Percentiles rank a stretch among this genome's conserved stretches.
phyloP scores from a whole-genome alignment of 2,797 vertebrate species.

The Alouatta caraya region DNA sequence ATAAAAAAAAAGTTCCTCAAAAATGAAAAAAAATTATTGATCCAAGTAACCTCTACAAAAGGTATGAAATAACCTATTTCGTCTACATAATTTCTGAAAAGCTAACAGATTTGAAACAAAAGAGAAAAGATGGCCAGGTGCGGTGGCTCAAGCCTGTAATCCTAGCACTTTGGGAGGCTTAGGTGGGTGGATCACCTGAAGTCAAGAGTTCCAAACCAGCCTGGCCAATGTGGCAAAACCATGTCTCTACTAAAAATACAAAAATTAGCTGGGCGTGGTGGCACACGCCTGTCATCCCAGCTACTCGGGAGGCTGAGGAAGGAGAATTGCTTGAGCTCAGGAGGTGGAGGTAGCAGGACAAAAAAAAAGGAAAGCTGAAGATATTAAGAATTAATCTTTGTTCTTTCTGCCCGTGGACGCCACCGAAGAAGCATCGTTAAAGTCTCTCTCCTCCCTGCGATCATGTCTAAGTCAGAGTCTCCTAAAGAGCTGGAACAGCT shows the following conservation, averaged over 20 bases:
- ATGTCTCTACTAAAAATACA: no score
- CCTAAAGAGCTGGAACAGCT: no score
- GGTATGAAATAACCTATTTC: background rate
- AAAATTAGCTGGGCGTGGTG: background rate
- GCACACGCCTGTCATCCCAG: background rate
- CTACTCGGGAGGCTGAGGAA: background rate
- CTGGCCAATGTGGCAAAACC: no score
- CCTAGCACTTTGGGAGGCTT: no score
- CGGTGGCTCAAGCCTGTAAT: no score
- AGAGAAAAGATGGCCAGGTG: background rate
- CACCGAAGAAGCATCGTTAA: no score
- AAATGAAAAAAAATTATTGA: slow-evolving; percentile 46
- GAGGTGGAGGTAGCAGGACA: background rate
- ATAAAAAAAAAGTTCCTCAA: background rate
- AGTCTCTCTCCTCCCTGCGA: no score
- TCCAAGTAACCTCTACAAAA: background rate
- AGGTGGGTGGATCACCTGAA: no score
- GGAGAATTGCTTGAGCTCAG: background rate
- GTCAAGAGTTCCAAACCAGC: no score
- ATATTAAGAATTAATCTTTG: no score
- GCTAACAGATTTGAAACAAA: slow-evolving; percentile 30
- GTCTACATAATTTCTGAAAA: background rate
- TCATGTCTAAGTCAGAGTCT: no score
- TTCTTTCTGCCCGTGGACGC: no score
- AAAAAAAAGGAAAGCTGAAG: background rate